These are phyloP conservation scores for Pavo muticus DNA, from an alignment of 2,113 vertebrate species.

Conservation along the genomic window DNA sequence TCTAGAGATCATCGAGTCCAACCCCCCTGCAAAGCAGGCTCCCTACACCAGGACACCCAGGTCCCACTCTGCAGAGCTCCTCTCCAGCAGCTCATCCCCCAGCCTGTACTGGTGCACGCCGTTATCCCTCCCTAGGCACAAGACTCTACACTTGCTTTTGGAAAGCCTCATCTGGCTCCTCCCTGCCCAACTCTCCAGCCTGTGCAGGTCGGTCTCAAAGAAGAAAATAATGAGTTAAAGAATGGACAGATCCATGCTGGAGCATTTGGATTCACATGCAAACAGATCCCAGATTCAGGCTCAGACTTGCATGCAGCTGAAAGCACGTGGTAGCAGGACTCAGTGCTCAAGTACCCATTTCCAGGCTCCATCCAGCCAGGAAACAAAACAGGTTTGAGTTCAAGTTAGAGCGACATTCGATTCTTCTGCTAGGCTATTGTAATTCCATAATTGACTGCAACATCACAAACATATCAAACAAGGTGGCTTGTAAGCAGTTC, in stretches of 20 bases:
- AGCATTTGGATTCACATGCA: neutral
- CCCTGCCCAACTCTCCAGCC: no score
- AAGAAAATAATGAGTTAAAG: neutral
- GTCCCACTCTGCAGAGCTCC: no score
- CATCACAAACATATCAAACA: neutral
- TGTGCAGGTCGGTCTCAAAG: neutral
- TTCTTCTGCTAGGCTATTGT: neutral
- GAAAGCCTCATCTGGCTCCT: no score
- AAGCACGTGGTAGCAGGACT: neutral
- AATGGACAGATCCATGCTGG: neutral
- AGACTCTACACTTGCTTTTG: no score
- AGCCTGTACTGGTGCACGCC: no score
- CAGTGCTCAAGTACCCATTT: neutral
- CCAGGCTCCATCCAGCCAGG: neutral
- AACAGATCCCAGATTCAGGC: neutral
- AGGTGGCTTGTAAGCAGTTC: neutral
- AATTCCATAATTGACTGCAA: neutral
- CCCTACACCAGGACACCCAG: no score
- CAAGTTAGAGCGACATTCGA: neutral
- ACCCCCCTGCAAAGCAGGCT: no score
- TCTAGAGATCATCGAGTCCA: no score
- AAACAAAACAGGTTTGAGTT: neutral
- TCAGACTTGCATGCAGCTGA: neutral
- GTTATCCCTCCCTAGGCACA: no score
- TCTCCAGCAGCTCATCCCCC: no score